Percentiles rank a stretch among this genome's conserved stretches.
These are phyloP conservation scores for Zootermopsis nevadensis DNA, from an alignment of 2,888 invertebrate genomes.

Conservation along the genomic window DNA sequence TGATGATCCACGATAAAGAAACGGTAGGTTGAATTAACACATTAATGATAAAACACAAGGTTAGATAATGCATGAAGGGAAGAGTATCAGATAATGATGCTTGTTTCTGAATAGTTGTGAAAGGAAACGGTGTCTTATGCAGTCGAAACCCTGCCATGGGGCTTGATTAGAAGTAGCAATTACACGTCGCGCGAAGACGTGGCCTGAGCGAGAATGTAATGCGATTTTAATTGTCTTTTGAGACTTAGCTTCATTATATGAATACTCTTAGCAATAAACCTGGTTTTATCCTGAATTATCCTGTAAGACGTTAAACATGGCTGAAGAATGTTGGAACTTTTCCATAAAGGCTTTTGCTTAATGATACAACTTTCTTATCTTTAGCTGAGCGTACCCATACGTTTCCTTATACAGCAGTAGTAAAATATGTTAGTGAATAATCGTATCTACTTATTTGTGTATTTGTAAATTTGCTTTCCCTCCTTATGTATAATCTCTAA, in stretches of 20 bases:
- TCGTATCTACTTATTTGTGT: too few relatives aligned
- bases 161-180: constrained; percentile 21
- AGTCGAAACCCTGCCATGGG: not conserved
- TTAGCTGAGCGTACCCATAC: not conserved
- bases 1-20: constrained; percentile 14
- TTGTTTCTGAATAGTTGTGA: not conserved
- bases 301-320: not conserved
- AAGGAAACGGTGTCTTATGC: not conserved
- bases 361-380: not conserved
- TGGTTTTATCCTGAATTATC: not conserved
- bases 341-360: not conserved
- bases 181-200: not conserved
- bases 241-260: not conserved
- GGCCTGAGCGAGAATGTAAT: constrained; percentile 1
- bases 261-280: not conserved
- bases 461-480: too few relatives aligned
- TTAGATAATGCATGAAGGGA: not conserved
- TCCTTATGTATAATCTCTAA: too few relatives aligned
- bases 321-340: not conserved
- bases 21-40: constrained; percentile 31
- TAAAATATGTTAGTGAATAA: not conserved
- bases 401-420: constrained; percentile 5
- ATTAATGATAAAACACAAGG: constrained; percentile 20
- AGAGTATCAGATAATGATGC: not conserved
- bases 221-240: constrained; percentile 32